These are phyloP conservation scores for Pammene fasciana DNA, from an alignment of 2,888 invertebrate species.

Conservation along the genomic window DNA sequence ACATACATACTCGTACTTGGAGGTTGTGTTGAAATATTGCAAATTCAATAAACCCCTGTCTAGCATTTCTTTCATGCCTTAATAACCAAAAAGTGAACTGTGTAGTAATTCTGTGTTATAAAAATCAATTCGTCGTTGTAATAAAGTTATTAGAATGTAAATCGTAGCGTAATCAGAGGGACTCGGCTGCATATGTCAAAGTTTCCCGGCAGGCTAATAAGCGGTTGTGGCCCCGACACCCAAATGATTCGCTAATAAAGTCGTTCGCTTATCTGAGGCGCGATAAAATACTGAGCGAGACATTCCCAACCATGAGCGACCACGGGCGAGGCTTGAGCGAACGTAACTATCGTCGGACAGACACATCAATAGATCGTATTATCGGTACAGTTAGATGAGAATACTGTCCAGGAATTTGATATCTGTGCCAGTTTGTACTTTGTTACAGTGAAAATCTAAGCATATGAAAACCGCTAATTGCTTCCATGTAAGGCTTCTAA, in stretches of 20 bases:
- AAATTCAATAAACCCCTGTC: too few species aligned
- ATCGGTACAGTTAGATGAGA: too few species aligned
- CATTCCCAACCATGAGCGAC: background rate
- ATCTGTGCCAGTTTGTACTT: too few species aligned
- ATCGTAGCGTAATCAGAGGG: background rate
- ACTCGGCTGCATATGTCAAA: constrained; percentile 5
- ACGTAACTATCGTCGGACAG: background rate
- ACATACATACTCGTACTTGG: too few species aligned
- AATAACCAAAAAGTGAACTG: too few species aligned
- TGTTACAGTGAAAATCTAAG: too few species aligned
- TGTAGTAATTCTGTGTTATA: background rate
- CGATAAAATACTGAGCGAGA: constrained; percentile 23
- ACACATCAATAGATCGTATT: too few species aligned
- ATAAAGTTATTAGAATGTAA: background rate
- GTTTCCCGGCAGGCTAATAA: constrained; percentile 23
- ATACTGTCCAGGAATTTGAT: too few species aligned
- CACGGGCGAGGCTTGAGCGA: background rate
- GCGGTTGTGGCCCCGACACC: constrained; percentile 10
- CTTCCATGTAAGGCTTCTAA: too few species aligned
- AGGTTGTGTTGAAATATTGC: too few species aligned
- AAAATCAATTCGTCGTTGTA: background rate
- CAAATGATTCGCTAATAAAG: constrained; percentile 37
- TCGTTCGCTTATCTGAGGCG: constrained; percentile 18
- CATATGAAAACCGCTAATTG: too few species aligned
- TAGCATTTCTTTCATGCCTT: too few species aligned